Evolutionary conservation across 1,140 invertebrate species (phyloP).

Genomic region (Achroia grisella): DNA sequence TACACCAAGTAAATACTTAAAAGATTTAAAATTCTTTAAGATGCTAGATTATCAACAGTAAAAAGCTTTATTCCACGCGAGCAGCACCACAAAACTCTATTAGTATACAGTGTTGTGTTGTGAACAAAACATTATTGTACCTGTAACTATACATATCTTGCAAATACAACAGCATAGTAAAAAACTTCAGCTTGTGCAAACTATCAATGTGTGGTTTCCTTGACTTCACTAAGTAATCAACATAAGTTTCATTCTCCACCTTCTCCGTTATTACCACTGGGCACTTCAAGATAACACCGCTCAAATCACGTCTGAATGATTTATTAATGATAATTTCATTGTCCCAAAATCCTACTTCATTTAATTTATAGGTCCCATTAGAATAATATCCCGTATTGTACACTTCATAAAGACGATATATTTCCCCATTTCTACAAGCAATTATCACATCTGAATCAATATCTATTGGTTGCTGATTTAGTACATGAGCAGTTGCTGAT

Average conservation of each 20-base stretch:
- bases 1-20: too few species aligned
- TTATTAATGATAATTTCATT: slow-evolving; percentile 16
- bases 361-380: slow-evolving; percentile 27
- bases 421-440: slow-evolving; percentile 10
- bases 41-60: too few species aligned
- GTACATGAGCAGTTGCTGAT: slow-evolving; percentile 7
- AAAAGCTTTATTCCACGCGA: too few species aligned
- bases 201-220: slow-evolving; percentile 75
- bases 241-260: slow-evolving; percentile 66
- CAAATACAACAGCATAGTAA: slow-evolving; percentile 72
- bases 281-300: slow-evolving; percentile 43
- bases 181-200: slow-evolving; percentile 77
- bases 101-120: too few species aligned
- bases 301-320: slow-evolving; percentile 27
- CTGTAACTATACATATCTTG: slow-evolving; percentile 78
- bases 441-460: slow-evolving; percentile 42
- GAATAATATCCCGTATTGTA: slow-evolving; percentile 38
- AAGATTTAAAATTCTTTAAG: too few species aligned
- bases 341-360: slow-evolving; percentile 30
- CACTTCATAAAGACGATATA: slow-evolving; percentile 30
- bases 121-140: slow-evolving; percentile 48
- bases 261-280: slow-evolving; percentile 65
- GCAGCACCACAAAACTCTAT: too few species aligned
- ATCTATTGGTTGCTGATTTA: slow-evolving; percentile 33
- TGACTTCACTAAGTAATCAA: slow-evolving; percentile 72